Conservation (phyloP, 2,113 vertebrate genomes). For the Spilogale gracilis region DNA sequence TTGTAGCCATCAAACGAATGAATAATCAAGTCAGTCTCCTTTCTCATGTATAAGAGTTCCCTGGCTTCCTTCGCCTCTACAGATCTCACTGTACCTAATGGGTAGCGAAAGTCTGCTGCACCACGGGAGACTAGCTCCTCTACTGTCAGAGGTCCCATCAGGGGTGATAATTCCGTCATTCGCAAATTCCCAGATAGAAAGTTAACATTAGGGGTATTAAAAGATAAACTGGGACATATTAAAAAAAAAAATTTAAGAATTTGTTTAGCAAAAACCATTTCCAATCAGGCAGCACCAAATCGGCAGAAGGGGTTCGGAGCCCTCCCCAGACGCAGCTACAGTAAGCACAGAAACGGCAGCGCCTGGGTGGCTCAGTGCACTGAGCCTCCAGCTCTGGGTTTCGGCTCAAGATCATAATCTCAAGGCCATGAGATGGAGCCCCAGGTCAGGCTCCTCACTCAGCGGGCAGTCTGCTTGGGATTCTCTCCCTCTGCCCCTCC, state of each 20-base stretch:
- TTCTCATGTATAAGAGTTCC: neutral
- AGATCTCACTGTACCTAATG: neutral
- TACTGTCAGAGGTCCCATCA: neutral
- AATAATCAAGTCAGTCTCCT: neutral
- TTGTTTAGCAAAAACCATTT: neutral
- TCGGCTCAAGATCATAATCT: neutral
- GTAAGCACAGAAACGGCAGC: neutral
- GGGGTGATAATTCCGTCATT: neutral
- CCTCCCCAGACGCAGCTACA: neutral
- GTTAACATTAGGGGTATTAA: neutral
- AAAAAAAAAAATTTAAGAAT: neutral
- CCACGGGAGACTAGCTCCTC: neutral
- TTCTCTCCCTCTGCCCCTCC: neutral
- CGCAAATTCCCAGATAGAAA: neutral
- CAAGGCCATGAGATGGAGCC: neutral
- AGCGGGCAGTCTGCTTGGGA: neutral
- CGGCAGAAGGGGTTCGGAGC: neutral
- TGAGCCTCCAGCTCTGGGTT: neutral
- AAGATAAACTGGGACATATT: neutral
- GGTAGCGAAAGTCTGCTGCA: neutral
- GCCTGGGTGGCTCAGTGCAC: neutral
- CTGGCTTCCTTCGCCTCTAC: neutral
- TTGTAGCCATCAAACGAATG: neutral
- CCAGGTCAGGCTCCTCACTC: neutral
- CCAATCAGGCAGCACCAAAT: neutral